Conservation (phyloP, 1,140 invertebrate species). For the Chironomus striatipennis region DNA sequence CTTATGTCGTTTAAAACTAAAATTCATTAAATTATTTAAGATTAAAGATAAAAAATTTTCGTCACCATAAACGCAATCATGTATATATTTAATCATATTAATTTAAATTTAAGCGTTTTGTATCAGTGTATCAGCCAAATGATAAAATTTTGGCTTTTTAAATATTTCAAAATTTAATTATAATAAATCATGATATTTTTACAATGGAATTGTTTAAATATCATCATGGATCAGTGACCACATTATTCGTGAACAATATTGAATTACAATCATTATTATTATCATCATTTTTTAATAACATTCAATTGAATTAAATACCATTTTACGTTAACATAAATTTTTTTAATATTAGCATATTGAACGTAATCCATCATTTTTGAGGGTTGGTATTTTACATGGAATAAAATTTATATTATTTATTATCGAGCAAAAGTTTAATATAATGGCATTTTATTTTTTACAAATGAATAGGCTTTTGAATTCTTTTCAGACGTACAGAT, state of each 20-base stretch:
- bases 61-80: too few species aligned
- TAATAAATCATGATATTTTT: too few species aligned
- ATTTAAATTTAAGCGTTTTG: too few species aligned
- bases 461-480: neutral
- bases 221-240: neutral
- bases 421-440: neutral
- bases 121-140: too few species aligned
- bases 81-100: too few species aligned
- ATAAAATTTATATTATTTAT: neutral
- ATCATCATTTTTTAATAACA: neutral
- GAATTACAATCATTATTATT: neutral
- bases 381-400: neutral
- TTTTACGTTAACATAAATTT: neutral
- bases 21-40: too few species aligned
- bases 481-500: too few species aligned
- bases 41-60: too few species aligned
- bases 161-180: too few species aligned
- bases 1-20: too few species aligned
- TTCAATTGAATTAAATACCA: slow-evolving; percentile 2
- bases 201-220: too few species aligned
- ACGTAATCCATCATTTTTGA: neutral
- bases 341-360: neutral
- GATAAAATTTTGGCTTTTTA: too few species aligned
- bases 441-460: neutral
- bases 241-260: neutral